A percentile compares a stretch with the other conserved stretches of the same genome.
These are phyloP conservation scores for Nemotelus pantherinus DNA, from an alignment of 2,888 invertebrate genomes.

Conservation along the genomic window DNA sequence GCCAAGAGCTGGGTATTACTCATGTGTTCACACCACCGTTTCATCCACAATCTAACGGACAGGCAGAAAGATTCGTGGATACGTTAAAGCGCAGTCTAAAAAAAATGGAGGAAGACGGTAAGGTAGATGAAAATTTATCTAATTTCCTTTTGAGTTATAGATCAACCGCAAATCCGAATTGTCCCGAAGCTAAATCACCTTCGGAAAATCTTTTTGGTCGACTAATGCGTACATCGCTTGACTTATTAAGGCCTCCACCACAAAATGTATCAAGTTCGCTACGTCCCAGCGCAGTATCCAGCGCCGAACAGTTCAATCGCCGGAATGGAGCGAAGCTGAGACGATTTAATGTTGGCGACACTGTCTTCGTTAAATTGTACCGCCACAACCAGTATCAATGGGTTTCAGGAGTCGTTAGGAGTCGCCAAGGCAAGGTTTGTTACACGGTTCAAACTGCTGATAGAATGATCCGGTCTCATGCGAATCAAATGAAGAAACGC, in stretches of 20 bases:
- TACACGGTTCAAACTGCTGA: too few species aligned
- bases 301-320: slow-evolving; percentile 22
- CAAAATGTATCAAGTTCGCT: background rate
- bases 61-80: slow-evolving; percentile 28
- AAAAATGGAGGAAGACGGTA: background rate
- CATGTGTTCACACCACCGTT: slow-evolving; percentile 39
- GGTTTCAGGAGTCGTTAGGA: background rate
- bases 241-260: slow-evolving; percentile 11
- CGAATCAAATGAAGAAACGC: too few species aligned
- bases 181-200: slow-evolving; percentile 35
- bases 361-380: slow-evolving; percentile 13
- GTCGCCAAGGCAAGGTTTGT: too few species aligned
- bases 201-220: slow-evolving; percentile 36
- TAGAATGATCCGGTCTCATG: too few species aligned
- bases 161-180: background rate
- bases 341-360: slow-evolving; percentile 29
- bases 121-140: background rate
- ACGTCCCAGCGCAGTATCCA: background rate
- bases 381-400: slow-evolving; percentile 10
- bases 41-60: too few species aligned
- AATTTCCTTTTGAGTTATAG: too few species aligned
- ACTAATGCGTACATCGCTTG: slow-evolving; percentile 33
- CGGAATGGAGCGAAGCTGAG: slow-evolving; percentile 31
- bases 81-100: slow-evolving; percentile 50
- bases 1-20: slow-evolving; percentile 47